Evolutionary conservation across 2,797 vertebrate species (phyloP), one percentile per base, ranked within the genome.

Genomic region (Ispidina lecontei): DNA sequence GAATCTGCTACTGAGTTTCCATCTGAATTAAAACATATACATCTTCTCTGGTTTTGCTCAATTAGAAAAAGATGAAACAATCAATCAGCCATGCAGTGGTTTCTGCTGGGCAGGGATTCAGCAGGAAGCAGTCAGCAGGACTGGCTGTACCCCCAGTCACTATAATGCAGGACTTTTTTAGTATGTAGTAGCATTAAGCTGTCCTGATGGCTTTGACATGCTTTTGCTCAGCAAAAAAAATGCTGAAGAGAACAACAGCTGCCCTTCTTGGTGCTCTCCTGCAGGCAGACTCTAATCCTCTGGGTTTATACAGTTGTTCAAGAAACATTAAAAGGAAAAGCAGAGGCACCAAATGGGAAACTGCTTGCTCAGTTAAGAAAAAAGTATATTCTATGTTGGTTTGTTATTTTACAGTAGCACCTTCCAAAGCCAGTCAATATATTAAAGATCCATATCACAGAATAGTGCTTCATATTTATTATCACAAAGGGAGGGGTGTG

Each of bases 261-360:
- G 96, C 87, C 73, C 84, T 74, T 82, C 89, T 55, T 67, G 82
- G 69, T 87, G 90, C 55, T 92, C 26, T 93, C 65, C 91, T 80
- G 73, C 75, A 82, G 74, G 87, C 87, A 84, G 87, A 74, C 41
- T 37, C 78, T 94, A 90, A 95, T 96, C 95, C 85, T 63, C 73
- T 58, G 75, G 93, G 89, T 94, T 95, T 96, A 86, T 60, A 91
- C 91, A 95, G 96, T 93, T 96, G 91, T 91, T 94, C 87, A 75
- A 94, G 80, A 67, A 91, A 80, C 78, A 91, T 52, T 81, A 72
- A 88, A 95, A 85, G 49, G 54, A 91, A 88, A 94, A 95, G 59
- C 52, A 76, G 68, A 71, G 91, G 76, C 94, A 90, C 91, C 79
- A 93, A 84, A 58, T 12, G 74, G 87, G 69, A 83, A 75, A 88